Conservation (phyloP, 2,797 vertebrate genomes). For the Spinus pinus region DNA sequence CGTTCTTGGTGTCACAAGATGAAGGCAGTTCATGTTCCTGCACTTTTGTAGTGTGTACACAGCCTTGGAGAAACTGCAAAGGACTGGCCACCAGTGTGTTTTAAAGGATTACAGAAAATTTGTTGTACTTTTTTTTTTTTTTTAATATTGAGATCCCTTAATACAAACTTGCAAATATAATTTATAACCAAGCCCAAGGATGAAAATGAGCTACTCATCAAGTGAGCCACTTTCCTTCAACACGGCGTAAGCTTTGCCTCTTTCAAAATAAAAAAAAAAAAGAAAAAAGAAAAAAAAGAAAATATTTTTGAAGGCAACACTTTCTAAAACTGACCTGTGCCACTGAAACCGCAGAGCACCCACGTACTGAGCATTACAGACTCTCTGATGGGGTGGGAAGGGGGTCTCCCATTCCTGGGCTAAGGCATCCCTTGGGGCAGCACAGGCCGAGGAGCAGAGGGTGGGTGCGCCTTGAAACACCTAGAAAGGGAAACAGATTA, state of each 20-base stretch:
- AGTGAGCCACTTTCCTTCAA: constrained; percentile 25
- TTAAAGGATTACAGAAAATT: constrained; percentile 55
- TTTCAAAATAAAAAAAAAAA: not conserved
- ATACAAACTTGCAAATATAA: constrained; percentile 26
- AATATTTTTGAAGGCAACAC: constrained; percentile 61
- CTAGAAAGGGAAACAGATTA: not conserved
- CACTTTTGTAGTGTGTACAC: constrained; percentile 56
- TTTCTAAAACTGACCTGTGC: constrained; percentile 42
- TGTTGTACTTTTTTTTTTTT: constrained; percentile 10
- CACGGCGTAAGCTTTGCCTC: constrained; percentile 4
- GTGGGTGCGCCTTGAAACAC: not conserved
- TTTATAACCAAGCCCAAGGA: constrained; percentile 54
- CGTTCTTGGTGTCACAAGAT: constrained; percentile 51
- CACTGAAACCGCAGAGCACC: not conserved
- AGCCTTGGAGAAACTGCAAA: constrained; percentile 41
- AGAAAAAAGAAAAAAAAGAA: not conserved
- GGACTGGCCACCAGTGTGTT: constrained; percentile 49
- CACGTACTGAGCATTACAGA: not conserved
- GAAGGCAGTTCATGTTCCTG: constrained; percentile 48
- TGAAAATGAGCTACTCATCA: not conserved
- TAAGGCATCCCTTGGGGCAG: not conserved
- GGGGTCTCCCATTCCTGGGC: not conserved
- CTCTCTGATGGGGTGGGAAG: not conserved
- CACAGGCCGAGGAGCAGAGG: not conserved
- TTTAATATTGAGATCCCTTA: constrained; percentile 19